Evolutionary conservation across 2,797 vertebrate species (phyloP).

Genomic region (Bovichtus diacanthus): DNA sequence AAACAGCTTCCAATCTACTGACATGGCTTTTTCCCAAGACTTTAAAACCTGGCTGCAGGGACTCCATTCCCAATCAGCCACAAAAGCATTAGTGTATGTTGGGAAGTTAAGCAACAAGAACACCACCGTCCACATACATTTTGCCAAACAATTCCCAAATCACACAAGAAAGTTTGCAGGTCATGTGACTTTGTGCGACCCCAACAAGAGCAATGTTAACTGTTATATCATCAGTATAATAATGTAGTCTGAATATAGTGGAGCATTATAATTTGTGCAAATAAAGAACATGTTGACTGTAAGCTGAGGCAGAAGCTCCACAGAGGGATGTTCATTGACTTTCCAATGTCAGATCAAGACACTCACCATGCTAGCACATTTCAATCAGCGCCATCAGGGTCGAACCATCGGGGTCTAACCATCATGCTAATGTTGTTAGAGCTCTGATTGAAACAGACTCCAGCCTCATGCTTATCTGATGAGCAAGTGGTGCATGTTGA

Average conservation of each 20-base stretch:
- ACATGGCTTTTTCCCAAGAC: constrained; percentile 14
- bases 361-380: constrained; percentile 41
- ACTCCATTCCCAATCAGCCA: constrained; percentile 23
- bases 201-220: not conserved
- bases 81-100: constrained; percentile 9
- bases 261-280: not conserved
- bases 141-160: not conserved
- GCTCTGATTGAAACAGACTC: constrained; percentile 59
- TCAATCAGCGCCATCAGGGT: constrained; percentile 45
- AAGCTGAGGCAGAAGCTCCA: not conserved
- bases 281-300: not conserved
- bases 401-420: constrained; percentile 23
- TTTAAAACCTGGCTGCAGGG: not conserved
- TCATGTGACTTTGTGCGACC: not conserved
- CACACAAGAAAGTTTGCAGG: not conserved
- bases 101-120: constrained; percentile 11
- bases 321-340: not conserved
- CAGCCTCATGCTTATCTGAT: constrained; percentile 67
- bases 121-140: not conserved
- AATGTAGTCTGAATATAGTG: not conserved
- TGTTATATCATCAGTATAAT: too few relatives aligned
- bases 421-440: constrained; percentile 22
- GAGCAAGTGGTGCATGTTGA: constrained; percentile 62
- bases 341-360: constrained; percentile 32
- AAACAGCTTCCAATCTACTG: not conserved